Base-by-base conservation (phyloP, 2,113 vertebrate genomes). In the Stictonetta naevosa region DNA sequence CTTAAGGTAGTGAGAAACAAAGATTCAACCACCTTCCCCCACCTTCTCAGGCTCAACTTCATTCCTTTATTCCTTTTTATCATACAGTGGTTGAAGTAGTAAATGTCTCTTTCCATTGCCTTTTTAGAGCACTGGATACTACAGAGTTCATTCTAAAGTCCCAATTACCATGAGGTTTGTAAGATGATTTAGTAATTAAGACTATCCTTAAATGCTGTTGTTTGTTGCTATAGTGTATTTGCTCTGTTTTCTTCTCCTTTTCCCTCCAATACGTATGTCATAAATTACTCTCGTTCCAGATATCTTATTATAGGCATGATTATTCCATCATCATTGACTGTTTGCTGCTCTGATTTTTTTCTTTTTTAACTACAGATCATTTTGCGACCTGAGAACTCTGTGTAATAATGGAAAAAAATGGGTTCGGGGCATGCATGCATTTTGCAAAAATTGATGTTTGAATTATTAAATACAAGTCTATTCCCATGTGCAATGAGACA, bases 381-480 rank as follows among this genome's bases (percentile, higher is more conserved):
- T 93, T 88, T 88, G 58, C 75, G 64, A 86, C 80, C 82, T 67
- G 83, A 91, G 23, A 9, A 75, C 33, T 78, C 92, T 91, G 67
- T 56, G n/a, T 36, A 34, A 72, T 92, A 90, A 72, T 34, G 64
- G 38, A 16, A 74, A 63, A 93, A 85, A 85, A 0, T 69, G 59
- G 69, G 52, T 88, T 71, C 33, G 72, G 10, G 18, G 38, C 23
- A 75, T 1, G 38, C 23, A 75, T 1, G 8, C n/a, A 28, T 90
- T 95, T 92, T 86, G 56, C 83, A 92, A 80, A 95, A 94, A 88
- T 10, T 95, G 80, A 67, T 69, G 58, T 76, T 73, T 96, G 48
- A 92, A 94, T 96, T 96, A 93, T 96, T 96, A 86, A 95, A 86
- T 64, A 78, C 33, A 75, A 55, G 12, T 68, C 64, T 81, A 93